phyloP scores from a whole-genome alignment of 2,888 invertebrate genomes.

The Drymonia ruficornis region DNA sequence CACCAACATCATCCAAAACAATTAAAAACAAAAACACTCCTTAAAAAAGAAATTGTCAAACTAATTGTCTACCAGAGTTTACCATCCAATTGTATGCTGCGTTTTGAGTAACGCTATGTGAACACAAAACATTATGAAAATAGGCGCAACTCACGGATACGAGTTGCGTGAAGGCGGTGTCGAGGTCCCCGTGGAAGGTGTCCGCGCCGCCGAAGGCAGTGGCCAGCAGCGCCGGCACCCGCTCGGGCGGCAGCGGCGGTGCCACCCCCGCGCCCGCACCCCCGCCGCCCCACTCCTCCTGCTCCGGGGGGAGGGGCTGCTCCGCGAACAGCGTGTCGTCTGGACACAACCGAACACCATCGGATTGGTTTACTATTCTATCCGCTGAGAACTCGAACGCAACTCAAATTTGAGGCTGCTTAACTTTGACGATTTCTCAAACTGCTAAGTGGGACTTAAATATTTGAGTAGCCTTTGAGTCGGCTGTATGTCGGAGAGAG shows the following conservation, averaged over 20 bases:
- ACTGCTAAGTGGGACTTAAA: too few relatives aligned
- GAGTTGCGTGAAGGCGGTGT: constrained; percentile 63
- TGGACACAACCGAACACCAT: constrained; percentile 18
- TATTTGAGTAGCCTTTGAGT: too few relatives aligned
- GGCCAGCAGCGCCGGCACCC: constrained; percentile 57
- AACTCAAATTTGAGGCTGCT: too few relatives aligned
- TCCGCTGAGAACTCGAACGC: too few relatives aligned
- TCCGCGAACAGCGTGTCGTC: constrained; percentile 67
- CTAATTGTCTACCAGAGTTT: too few relatives aligned
- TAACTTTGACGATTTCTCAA: too few relatives aligned
- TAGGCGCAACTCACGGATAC: constrained; percentile 50
- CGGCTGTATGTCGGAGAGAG: not conserved
- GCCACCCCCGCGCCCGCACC: constrained; percentile 50
- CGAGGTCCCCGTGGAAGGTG: constrained; percentile 58
- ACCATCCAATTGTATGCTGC: too few relatives aligned
- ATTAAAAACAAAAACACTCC: too few relatives aligned
- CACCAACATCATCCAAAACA: too few relatives aligned
- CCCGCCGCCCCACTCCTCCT: constrained; percentile 46
- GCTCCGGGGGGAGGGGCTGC: constrained; percentile 45
- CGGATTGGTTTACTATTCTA: not conserved
- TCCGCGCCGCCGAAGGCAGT: constrained; percentile 57
- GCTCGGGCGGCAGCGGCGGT: constrained; percentile 42
- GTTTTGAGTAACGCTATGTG: too few relatives aligned
- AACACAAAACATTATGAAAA: too few relatives aligned
- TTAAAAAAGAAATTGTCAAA: too few relatives aligned